phyloP scores from a whole-genome alignment of 2,113 vertebrate genomes.

The Litocranius walleri region DNA sequence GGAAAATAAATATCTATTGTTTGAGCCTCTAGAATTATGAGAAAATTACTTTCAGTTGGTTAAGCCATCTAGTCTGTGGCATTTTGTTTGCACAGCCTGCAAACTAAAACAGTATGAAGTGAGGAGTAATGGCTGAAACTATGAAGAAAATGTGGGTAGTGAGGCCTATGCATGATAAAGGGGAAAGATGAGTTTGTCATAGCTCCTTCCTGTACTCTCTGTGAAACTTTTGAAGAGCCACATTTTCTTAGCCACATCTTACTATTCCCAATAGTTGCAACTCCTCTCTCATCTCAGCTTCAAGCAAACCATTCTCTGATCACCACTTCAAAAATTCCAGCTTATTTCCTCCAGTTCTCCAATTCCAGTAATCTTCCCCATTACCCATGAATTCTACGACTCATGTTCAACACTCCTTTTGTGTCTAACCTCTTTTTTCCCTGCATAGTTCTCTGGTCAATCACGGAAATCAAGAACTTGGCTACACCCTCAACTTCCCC shows the following conservation, averaged over 20 bases:
- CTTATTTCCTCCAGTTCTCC: background rate
- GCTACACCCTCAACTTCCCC: background rate
- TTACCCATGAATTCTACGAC: background rate
- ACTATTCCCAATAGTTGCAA: background rate
- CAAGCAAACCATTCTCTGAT: background rate
- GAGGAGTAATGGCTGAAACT: background rate
- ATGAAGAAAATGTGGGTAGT: background rate
- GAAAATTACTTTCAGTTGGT: background rate
- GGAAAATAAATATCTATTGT: background rate
- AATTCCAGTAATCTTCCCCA: background rate
- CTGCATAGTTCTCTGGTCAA: background rate
- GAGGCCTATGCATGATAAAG: background rate
- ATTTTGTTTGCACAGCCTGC: background rate
- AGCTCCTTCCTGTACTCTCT: background rate
- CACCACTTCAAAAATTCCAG: background rate
- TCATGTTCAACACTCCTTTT: background rate
- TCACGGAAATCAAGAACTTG: background rate
- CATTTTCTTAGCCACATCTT: background rate
- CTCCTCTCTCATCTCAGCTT: background rate
- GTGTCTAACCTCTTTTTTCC: background rate
- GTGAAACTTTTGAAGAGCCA: background rate
- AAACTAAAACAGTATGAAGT: background rate
- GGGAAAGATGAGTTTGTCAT: background rate
- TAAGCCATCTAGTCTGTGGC: background rate
- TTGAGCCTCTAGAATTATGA: background rate